Evolutionary conservation across 1,140 invertebrate species (phyloP).

Genomic region (Alviniconcha marisindica): DNA sequence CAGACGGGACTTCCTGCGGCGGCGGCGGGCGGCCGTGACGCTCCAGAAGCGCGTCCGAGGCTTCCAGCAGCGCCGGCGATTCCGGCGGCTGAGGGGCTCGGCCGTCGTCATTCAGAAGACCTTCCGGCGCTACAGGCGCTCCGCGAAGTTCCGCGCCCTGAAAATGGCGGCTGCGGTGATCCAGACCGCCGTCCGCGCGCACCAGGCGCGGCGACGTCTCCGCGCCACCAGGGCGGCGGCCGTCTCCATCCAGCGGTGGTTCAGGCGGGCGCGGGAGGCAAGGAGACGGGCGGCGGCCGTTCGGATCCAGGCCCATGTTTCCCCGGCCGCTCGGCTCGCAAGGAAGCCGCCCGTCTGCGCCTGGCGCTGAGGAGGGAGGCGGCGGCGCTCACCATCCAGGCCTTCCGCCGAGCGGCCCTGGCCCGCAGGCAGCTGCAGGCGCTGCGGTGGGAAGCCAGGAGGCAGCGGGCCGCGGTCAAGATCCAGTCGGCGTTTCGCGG

Average conservation of each 20-base stretch:
- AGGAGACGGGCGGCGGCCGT: conserved; percentile 33
- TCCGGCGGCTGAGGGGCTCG: conserved; percentile 18
- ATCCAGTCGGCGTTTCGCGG: conserved; percentile 16
- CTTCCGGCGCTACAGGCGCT: conserved; percentile 32
- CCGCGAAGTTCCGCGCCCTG: conserved; percentile 11
- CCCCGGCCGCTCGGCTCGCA: conserved; percentile 30
- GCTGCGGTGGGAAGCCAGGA: not conserved
- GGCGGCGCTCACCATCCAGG: conserved; percentile 51
- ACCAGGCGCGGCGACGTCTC: not conserved
- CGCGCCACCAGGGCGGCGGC: not conserved
- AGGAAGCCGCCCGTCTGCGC: conserved; percentile 32
- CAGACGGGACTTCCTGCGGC: conserved; percentile 19
- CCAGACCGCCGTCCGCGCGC: conserved; percentile 29
- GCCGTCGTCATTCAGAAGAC: conserved; percentile 46
- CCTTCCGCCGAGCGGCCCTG: conserved; percentile 41
- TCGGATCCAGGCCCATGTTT: conserved; percentile 48
- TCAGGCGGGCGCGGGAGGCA: not conserved
- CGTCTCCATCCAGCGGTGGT: conserved; percentile 28
- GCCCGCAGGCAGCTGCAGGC: not conserved
- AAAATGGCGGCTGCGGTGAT: conserved; percentile 35
- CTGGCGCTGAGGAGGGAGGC: not conserved
- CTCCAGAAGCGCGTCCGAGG: conserved; percentile 46
- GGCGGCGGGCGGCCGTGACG: conserved; percentile 3
- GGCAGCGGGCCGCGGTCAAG: conserved; percentile 25
- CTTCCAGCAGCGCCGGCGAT: conserved; percentile 17